Evolutionary conservation across 1,140 invertebrate species (phyloP), one percentile per base, ranked within the genome.

Genomic region (Zaprionus tsacasi): DNA sequence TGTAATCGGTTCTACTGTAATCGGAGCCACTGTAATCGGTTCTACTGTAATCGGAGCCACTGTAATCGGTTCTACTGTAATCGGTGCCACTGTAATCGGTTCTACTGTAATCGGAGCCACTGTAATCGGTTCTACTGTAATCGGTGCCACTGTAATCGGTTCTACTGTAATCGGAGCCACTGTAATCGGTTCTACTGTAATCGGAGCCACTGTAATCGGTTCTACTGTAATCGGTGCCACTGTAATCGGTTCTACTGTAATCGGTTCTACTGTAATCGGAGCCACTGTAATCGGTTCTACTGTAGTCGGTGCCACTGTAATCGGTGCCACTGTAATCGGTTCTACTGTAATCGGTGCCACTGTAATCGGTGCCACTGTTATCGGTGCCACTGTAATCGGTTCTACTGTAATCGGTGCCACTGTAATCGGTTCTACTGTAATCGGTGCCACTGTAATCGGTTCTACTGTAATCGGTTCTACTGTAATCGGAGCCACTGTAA

Each of bases 121-220:
- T 21, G 21, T 21, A 21, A 2, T 21, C 2, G 0, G 64, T 69
- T n/a, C n/a, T n/a, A n/a, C n/a, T 25, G 52, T 52, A 6, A 2
- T 21, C 2, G 59, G 15, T 4, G 33, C 13, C 10, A 15, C 35
- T 1, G 71, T 35, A 12, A 30, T 21, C 0, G 33, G 50, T 5
- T 58, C 45, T 3, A 10, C 27, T 0, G 78, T 77, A 7, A 71
- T 71, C 13, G 65, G 27, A 7, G 59, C 38, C 3, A 56, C 17
- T 1, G 5, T 15, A 15, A 54, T 66, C 0, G 73, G 15, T 0
- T 68, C 38, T 2, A 61, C 43, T 36, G 57, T 64, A 0, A 48
- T 73, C 0, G 70, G 36, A 0, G 55, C 56, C 1, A 35, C 17
- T 0, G 58, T 69, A n/a, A n/a, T n/a, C n/a, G n/a, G 5, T 55